These are phyloP conservation scores for Discoglossus pictus DNA, from an alignment of 2,797 vertebrate genomes.

Conservation along the genomic window DNA sequence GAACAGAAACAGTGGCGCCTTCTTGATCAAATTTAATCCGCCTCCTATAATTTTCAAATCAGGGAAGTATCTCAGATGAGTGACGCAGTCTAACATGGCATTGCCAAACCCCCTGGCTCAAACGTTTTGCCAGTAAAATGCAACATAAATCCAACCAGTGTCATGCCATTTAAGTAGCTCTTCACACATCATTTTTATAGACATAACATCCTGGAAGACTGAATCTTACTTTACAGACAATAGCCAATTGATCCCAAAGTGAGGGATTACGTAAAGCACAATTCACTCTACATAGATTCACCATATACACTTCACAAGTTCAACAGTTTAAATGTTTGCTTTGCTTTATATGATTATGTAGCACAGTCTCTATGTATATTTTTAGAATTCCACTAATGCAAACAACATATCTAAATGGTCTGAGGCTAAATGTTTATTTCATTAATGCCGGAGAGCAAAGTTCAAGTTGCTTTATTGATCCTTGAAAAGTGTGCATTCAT, in stretches of 20 bases:
- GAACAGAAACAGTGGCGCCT: slow-evolving; percentile 35
- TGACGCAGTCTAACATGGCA: slow-evolving; percentile 34
- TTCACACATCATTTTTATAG: background rate
- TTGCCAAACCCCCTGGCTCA: slow-evolving; percentile 13
- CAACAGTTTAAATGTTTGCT: background rate
- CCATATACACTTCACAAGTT: background rate
- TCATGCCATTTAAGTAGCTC: background rate
- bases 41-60: slow-evolving; percentile 15
- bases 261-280: background rate
- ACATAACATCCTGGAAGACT: slow-evolving; percentile 19
- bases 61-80: slow-evolving; percentile 18
- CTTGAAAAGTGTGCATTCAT: slow-evolving; percentile 35
- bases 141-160: slow-evolving; percentile 13
- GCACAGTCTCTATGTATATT: background rate
- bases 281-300: background rate
- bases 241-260: slow-evolving; percentile 34
- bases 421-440: slow-evolving; percentile 36
- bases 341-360: background rate
- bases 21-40: slow-evolving; percentile 44
- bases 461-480: slow-evolving; percentile 47
- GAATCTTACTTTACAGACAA: slow-evolving; percentile 14
- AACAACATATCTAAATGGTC: slow-evolving; percentile 16
- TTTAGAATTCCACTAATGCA: slow-evolving; percentile 29
- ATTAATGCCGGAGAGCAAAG: slow-evolving; percentile 29
- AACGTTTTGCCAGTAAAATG: slow-evolving; percentile 17